Conservation (phyloP, 2,888 invertebrate species). For the Diadromus collaris region DNA sequence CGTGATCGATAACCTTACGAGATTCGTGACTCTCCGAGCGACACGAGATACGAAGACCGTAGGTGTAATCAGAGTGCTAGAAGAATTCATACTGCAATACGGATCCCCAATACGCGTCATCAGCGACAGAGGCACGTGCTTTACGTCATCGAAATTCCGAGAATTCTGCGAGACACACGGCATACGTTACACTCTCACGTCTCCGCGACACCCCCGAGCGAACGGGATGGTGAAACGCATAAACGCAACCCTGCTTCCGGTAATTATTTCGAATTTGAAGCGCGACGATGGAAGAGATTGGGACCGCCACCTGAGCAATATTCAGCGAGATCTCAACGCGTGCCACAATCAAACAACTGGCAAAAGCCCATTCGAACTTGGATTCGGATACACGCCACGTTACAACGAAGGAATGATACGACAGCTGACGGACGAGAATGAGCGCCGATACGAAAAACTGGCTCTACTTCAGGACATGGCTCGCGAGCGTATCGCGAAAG, state of each 20-base stretch:
- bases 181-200: slow-evolving; percentile 24
- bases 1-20: slow-evolving; percentile 48
- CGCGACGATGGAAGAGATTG: slow-evolving; percentile 42
- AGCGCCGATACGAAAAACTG: not conserved
- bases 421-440: slow-evolving; percentile 1
- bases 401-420: slow-evolving; percentile 45
- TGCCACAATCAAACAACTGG: slow-evolving; percentile 52
- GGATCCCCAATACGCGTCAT: slow-evolving; percentile 56
- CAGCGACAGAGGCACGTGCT: slow-evolving; percentile 57
- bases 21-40: not conserved
- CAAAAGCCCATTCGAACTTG: slow-evolving; percentile 49
- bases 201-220: slow-evolving; percentile 23
- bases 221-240: slow-evolving; percentile 57
- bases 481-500: not conserved
- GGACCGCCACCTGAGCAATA: slow-evolving; percentile 32
- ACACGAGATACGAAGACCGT: not conserved
- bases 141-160: slow-evolving; percentile 34
- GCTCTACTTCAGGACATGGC: not conserved
- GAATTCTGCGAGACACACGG: slow-evolving; percentile 26
- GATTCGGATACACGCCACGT: slow-evolving; percentile 57
- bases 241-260: slow-evolving; percentile 56
- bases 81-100: slow-evolving; percentile 48
- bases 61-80: slow-evolving; percentile 12
- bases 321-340: slow-evolving; percentile 57
- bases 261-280: slow-evolving; percentile 23